Evolutionary conservation across 2,888 invertebrate genomes (phyloP).

Genomic region (Tachina grossa): DNA sequence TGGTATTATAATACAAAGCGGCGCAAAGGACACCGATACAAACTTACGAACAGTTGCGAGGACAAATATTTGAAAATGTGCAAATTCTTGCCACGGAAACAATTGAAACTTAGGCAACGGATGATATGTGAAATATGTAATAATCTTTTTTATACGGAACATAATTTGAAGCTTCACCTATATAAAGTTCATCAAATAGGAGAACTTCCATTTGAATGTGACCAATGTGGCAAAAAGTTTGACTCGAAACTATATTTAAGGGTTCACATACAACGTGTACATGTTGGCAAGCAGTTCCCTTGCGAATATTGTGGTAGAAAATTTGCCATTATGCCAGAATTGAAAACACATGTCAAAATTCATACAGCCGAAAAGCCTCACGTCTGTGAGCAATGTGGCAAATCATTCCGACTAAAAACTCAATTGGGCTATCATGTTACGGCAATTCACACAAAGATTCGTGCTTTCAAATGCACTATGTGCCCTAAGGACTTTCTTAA

Average conservation of each 20-base stretch:
- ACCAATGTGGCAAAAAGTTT: slow-evolving; percentile 75
- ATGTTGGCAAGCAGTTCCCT: slow-evolving; percentile 76
- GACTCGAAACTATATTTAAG: slow-evolving; percentile 72
- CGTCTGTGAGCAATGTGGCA: slow-evolving; percentile 78
- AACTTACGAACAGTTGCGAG: slow-evolving; percentile 71
- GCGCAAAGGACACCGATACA: slow-evolving; percentile 48
- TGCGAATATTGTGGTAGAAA: slow-evolving; percentile 75
- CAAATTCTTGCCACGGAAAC: slow-evolving; percentile 75
- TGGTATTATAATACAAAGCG: slow-evolving; percentile 76
- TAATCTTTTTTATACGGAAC: slow-evolving; percentile 74
- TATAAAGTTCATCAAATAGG: slow-evolving; percentile 77
- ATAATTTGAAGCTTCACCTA: slow-evolving; percentile 75
- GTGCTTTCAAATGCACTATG: slow-evolving; percentile 73
- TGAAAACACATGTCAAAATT: slow-evolving; percentile 74
- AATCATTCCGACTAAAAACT: slow-evolving; percentile 76
- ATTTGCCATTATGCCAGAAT: slow-evolving; percentile 76
- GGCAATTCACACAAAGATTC: slow-evolving; percentile 71
- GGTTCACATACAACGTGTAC: slow-evolving; percentile 75
- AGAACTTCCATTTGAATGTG: slow-evolving; percentile 77
- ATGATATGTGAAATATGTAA: slow-evolving; percentile 75
- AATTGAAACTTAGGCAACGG: slow-evolving; percentile 69
- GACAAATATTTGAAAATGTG: slow-evolving; percentile 75
- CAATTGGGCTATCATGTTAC: slow-evolving; percentile 76
- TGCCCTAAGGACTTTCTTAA: slow-evolving; percentile 76
- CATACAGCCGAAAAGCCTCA: slow-evolving; percentile 77